These are phyloP conservation scores for Latrodectus hesperus DNA, from an alignment of 2,888 invertebrate species.

Conservation along the genomic window DNA sequence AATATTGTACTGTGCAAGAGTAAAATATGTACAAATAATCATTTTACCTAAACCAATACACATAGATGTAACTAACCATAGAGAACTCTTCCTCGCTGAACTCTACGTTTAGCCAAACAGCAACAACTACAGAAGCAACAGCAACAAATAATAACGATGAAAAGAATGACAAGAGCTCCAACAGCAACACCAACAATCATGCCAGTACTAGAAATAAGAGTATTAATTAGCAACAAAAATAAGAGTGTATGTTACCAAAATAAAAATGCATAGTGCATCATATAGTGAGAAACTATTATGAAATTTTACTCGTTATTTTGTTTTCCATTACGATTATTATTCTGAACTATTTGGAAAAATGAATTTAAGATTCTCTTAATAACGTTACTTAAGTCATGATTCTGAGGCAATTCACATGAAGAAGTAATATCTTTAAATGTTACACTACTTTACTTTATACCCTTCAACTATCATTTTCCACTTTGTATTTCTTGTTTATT, in stretches of 20 bases:
- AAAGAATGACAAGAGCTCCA: constrained; percentile 36
- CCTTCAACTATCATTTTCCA: too few relatives aligned
- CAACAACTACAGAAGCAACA: constrained; percentile 69
- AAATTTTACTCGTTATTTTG: neutral
- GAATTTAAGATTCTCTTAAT: neutral
- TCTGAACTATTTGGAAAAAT: neutral
- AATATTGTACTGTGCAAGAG: neutral
- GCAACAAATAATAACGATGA: constrained; percentile 48
- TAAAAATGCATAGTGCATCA: too few relatives aligned
- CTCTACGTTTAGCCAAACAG: constrained; percentile 52
- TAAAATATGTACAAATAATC: neutral
- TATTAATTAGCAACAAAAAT: too few relatives aligned
- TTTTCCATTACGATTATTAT: neutral
- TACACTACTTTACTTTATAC: too few relatives aligned
- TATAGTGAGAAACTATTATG: neutral
- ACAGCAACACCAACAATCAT: constrained; percentile 51
- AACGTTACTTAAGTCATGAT: too few relatives aligned
- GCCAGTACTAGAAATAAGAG: constrained; percentile 24
- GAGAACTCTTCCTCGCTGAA: constrained; percentile 47
- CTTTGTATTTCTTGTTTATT: too few relatives aligned
- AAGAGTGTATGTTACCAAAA: too few relatives aligned
- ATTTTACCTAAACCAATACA: neutral
- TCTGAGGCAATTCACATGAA: too few relatives aligned
- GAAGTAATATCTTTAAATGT: too few relatives aligned
- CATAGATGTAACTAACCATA: constrained; percentile 55